phyloP scores from a whole-genome alignment of 2,888 invertebrate genomes.

The Synanthedon vespiformis region DNA sequence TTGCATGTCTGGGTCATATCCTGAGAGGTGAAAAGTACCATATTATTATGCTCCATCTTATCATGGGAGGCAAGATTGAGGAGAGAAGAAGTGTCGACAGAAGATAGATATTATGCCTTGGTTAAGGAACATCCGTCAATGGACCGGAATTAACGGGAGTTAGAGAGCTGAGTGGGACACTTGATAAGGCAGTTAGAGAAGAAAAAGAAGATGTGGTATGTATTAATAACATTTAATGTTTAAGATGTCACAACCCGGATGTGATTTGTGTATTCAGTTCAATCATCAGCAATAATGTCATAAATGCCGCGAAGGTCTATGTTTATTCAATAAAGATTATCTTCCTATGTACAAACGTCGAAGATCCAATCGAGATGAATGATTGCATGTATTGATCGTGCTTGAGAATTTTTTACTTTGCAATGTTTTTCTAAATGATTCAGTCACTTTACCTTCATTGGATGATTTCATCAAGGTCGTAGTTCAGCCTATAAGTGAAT shows the following conservation, averaged over 20 bases:
- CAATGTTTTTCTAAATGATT: constrained; percentile 23
- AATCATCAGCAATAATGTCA: constrained; percentile 4
- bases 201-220: no score
- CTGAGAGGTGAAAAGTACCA: no score
- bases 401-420: constrained; percentile 26
- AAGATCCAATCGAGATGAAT: constrained; percentile 6
- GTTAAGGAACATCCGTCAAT: no score
- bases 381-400: constrained; percentile 16
- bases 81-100: no score
- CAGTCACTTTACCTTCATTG: constrained; percentile 32
- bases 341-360: constrained; percentile 3
- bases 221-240: not conserved
- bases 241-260: constrained; percentile 8
- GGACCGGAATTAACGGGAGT: no score
- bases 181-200: no score
- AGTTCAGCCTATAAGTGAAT: constrained; percentile 3
- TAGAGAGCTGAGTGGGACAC: no score
- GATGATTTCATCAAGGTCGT: constrained; percentile 33
- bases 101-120: no score
- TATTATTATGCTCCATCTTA: no score
- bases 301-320: constrained; percentile 4
- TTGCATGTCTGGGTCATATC: no score
- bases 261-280: constrained; percentile 7
- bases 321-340: constrained; percentile 8
- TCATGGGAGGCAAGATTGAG: no score